Conservation (phyloP, 2,888 invertebrate genomes). For the Phragmatobia fuliginosa region DNA sequence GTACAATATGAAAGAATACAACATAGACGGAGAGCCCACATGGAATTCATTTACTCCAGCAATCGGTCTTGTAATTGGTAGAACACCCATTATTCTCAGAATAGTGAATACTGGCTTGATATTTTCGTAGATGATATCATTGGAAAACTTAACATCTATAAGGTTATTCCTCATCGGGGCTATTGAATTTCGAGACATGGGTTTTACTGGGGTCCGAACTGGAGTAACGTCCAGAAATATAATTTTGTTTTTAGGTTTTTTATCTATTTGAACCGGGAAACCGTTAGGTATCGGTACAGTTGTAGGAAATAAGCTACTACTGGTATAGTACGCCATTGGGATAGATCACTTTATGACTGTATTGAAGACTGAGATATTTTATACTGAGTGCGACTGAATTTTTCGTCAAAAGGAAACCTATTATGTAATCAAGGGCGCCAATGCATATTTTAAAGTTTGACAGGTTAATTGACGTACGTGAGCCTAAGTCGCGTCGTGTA, state of each 20-base stretch:
- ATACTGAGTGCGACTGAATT: constrained; percentile 51
- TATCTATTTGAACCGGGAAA: constrained; percentile 63
- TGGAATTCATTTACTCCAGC: constrained; percentile 81
- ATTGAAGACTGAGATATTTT: constrained; percentile 41
- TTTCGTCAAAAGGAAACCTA: constrained; percentile 56
- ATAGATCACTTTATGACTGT: constrained; percentile 31
- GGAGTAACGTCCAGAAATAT: constrained; percentile 80
- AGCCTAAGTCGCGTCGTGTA: constrained; percentile 50
- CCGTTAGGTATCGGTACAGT: constrained; percentile 71
- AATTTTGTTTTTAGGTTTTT: constrained; percentile 67
- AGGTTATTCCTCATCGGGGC: constrained; percentile 72
- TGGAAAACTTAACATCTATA: constrained; percentile 65
- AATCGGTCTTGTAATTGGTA: constrained; percentile 86
- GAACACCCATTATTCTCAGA: constrained; percentile 86
- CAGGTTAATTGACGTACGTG: constrained; percentile 76
- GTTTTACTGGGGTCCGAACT: constrained; percentile 64
- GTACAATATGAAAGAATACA: constrained; percentile 86
- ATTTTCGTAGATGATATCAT: constrained; percentile 80
- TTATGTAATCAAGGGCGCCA: constrained; percentile 54
- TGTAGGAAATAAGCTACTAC: constrained; percentile 63
- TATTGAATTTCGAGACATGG: constrained; percentile 66
- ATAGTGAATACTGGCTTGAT: constrained; percentile 79
- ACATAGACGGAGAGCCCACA: constrained; percentile 84
- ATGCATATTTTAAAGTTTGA: constrained; percentile 76
- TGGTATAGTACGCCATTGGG: constrained; percentile 71